phyloP scores from a whole-genome alignment of 2,888 invertebrate genomes.

The Nemotelus nigrinus region DNA sequence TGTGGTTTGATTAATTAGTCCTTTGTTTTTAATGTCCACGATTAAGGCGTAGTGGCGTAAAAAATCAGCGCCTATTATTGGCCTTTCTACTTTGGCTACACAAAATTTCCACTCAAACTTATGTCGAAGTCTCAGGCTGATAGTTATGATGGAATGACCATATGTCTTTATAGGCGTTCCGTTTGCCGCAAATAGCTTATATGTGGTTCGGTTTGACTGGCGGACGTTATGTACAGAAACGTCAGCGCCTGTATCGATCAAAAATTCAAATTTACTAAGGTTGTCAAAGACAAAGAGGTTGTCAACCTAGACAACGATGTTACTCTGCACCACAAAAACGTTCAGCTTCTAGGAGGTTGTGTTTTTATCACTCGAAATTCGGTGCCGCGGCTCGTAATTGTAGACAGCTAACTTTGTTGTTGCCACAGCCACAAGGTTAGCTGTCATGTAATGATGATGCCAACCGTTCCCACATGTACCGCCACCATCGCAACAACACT shows the following conservation, averaged over 20 bases:
- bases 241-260: not conserved
- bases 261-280: not conserved
- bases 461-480: too few species aligned
- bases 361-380: too few species aligned
- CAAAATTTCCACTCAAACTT: not conserved
- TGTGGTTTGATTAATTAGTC: not conserved
- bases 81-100: not conserved
- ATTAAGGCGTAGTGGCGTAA: not conserved
- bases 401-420: too few species aligned
- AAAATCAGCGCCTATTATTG: constrained; percentile 13
- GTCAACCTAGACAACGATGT: too few species aligned
- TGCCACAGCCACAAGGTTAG: too few species aligned
- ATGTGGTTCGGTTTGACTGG: not conserved
- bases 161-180: not conserved
- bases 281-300: too few species aligned
- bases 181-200: not conserved
- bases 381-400: too few species aligned
- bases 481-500: too few species aligned
- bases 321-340: too few species aligned
- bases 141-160: not conserved
- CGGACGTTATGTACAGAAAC: not conserved
- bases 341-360: too few species aligned
- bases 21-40: not conserved
- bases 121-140: not conserved
- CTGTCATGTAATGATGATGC: too few species aligned